Evolutionary conservation across 2,797 vertebrate genomes (phyloP).

Genomic region (Taeniopygia guttata): DNA sequence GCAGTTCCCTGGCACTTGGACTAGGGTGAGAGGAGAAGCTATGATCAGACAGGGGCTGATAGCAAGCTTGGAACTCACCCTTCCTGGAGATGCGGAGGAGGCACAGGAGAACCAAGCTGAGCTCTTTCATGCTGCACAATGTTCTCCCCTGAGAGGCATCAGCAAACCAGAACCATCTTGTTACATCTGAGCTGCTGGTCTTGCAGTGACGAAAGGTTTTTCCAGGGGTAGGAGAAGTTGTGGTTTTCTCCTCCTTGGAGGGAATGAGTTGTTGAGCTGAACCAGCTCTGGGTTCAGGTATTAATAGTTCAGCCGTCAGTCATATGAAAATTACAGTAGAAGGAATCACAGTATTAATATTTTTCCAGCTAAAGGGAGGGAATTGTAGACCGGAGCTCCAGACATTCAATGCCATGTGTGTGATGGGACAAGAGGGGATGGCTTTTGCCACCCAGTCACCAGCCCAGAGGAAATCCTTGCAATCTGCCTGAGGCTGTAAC

Average conservation of each 20-base stretch:
- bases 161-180: neutral
- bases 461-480: neutral
- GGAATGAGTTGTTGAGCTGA: neutral
- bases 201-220: neutral
- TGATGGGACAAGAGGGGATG: neutral
- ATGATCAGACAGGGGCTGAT: neutral
- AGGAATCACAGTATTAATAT: neutral
- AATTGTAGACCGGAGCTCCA: neutral
- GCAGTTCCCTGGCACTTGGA: neutral
- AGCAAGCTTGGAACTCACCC: conserved; percentile 51
- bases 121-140: conserved; percentile 4
- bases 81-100: conserved; percentile 43
- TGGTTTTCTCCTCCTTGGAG: conserved; percentile 16
- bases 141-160: neutral
- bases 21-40: neutral
- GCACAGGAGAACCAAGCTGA: neutral
- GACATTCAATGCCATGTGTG: accelerated
- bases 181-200: neutral
- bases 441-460: neutral
- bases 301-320: conserved; percentile 52
- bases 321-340: conserved; percentile 15
- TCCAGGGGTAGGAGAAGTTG: conserved; percentile 7
- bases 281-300: neutral
- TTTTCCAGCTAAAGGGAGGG: neutral
- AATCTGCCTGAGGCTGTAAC: neutral